These are phyloP conservation scores for Odocoileus virginianus DNA, from an alignment of 2,113 vertebrate genomes.

Conservation along the genomic window DNA sequence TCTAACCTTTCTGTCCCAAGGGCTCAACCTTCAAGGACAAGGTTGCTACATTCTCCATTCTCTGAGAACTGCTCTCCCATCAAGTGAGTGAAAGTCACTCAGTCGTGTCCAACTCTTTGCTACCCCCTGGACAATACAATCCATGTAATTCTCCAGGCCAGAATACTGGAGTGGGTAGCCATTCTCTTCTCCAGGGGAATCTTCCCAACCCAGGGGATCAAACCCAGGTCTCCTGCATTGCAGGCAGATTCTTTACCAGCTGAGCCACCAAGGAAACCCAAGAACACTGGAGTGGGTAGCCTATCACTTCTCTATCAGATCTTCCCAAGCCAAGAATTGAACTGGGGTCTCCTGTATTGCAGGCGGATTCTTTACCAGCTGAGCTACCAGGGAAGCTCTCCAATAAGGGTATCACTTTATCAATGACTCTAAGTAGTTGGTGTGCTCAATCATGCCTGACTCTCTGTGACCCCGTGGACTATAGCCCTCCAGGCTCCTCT, in stretches of 20 bases:
- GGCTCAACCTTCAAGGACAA: neutral
- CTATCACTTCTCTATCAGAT: neutral
- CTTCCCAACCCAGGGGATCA: neutral
- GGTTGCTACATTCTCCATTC: no score
- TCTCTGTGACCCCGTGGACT: neutral
- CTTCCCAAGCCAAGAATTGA: neutral
- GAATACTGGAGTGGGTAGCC: neutral
- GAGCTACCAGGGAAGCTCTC: neutral
- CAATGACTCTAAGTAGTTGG: neutral
- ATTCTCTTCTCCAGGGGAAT: neutral
- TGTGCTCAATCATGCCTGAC: neutral
- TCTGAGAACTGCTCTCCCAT: neutral
- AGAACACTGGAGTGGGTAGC: neutral
- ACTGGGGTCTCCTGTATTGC: neutral
- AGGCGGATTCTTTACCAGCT: neutral
- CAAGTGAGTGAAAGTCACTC: neutral
- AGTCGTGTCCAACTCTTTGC: neutral
- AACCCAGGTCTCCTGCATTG: neutral
- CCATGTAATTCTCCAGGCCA: neutral
- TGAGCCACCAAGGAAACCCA: neutral
- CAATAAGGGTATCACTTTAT: rapidly evolving
- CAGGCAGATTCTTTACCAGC: neutral
- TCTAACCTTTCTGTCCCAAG: neutral
- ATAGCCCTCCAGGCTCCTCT: neutral
- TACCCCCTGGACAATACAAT: neutral